Base-by-base conservation (phyloP, 2,888 invertebrate genomes). In the Acrocera orbiculus region DNA sequence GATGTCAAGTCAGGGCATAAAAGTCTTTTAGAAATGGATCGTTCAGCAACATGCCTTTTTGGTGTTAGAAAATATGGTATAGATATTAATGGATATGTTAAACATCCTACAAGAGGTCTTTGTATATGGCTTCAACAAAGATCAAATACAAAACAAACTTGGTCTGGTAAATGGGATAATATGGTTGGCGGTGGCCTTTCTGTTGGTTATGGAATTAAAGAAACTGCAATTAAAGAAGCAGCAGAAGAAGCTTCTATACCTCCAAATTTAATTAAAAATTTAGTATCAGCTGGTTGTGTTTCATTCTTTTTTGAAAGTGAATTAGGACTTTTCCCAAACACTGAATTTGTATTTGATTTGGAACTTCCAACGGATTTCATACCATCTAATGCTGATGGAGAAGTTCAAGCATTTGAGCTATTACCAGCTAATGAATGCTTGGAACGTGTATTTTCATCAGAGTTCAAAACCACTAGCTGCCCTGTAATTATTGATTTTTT, bases 131-230 rank as follows among this genome's bases (percentile, higher is more conserved):
- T 93, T 48, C 92, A 90, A 56, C 81, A 82, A 53, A 69, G 93
- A 48, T 82, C 90, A 44, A 70, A 77, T 40, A 86, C 80, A 32
- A 93, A 93, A 64, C 85, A 85, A 60, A 92, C 92, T 25, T 93
- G 89, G 83, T 92, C 93, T 39, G 85, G 76, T 25, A 86, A 83
- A 62, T 82, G 87, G 78, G 93, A 93, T 58, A 90, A 89, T 54
- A 87, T 93, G 76, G 90, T 89, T 24, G 86, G 87, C 43, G 93
- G 93, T 33, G 93, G 92, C 4, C 57, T 93, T 32, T 81, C 86
- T 16, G 86, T 86, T 27, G 90, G 89, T 11, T 80, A 76, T 60
- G 80, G 82, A 28, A 78, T 90, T 39, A 63, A 79, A 47, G 86
- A 92, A 61, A 92, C 92, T 32, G 86, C 86, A 22, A 70, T 80